Evolutionary conservation across 2,797 vertebrate genomes (phyloP).

Genomic region (Enteromius radiatus): DNA sequence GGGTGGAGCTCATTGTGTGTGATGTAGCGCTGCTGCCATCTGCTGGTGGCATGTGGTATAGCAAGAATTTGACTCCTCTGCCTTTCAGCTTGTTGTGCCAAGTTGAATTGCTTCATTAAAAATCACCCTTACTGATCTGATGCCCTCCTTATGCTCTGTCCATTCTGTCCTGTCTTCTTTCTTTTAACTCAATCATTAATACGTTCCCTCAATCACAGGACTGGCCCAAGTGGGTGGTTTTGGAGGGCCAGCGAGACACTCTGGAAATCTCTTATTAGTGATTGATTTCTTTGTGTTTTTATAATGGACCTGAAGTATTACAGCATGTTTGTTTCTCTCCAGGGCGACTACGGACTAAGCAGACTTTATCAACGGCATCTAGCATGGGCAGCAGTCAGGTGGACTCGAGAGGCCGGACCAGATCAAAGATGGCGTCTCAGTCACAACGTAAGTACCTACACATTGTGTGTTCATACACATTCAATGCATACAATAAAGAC

Average conservation of each 20-base stretch:
- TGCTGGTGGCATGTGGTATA: conserved; percentile 43
- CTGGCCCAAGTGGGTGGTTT: conserved; percentile 65
- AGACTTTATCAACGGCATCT: conserved; percentile 81
- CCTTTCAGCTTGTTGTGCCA: conserved; percentile 29
- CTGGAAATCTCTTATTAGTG: conserved; percentile 53
- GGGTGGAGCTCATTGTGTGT: conserved; percentile 44
- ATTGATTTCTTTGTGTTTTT: conserved; percentile 32
- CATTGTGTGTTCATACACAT: neutral
- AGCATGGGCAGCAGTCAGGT: conserved; percentile 81
- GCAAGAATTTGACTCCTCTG: conserved; percentile 14
- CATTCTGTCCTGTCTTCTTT: conserved; percentile 25
- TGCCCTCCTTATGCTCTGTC: conserved; percentile 9
- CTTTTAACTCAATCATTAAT: conserved; percentile 64
- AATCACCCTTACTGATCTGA: conserved; percentile 22
- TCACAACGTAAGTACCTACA: conserved; percentile 91
- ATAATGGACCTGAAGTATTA: conserved; percentile 34
- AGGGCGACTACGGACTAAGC: conserved; percentile 91
- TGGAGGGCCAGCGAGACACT: conserved; percentile 30
- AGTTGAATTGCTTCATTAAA: conserved; percentile 30
- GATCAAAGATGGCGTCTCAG: conserved; percentile 96
- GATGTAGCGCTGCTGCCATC: conserved; percentile 35
- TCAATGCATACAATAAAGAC: neutral
- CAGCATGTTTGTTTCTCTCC: conserved; percentile 36
- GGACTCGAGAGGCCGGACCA: conserved; percentile 93
- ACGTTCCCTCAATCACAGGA: conserved; percentile 65